These are phyloP conservation scores for Dicrurus megarhynchus DNA, from an alignment of 2,113 vertebrate genomes.

Conservation along the genomic window DNA sequence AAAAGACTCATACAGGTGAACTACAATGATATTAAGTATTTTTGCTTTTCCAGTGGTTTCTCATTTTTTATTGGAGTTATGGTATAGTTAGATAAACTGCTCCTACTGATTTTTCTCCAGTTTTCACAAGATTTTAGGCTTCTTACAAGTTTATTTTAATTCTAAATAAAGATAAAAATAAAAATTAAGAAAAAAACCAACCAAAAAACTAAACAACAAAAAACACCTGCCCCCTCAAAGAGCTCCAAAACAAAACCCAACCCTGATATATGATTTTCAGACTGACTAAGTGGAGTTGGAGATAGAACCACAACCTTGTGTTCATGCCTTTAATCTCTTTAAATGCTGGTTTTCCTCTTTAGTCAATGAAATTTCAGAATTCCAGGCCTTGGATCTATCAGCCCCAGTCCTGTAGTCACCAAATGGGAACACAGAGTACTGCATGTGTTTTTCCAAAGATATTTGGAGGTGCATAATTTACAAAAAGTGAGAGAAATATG, in stretches of 20 bases:
- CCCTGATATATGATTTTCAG: neutral
- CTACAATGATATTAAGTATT: neutral
- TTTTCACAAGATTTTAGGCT: neutral
- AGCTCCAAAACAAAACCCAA: neutral
- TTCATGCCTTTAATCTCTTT: neutral
- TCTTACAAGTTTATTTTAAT: neutral
- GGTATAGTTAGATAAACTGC: neutral
- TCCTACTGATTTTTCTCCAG: neutral
- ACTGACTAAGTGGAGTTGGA: neutral
- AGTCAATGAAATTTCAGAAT: neutral
- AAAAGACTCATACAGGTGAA: neutral
- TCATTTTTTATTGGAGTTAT: neutral
- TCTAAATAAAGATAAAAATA: neutral
- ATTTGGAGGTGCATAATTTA: neutral
- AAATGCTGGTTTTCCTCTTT: neutral
- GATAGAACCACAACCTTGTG: neutral
- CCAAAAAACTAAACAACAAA: neutral
- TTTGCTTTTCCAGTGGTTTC: neutral
- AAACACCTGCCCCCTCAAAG: rapidly evolving
- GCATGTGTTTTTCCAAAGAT: neutral
- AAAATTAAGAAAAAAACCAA: neutral
- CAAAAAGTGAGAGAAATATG: neutral
- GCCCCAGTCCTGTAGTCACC: neutral
- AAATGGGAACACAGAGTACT: too few relatives aligned
- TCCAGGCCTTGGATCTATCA: neutral